Conservation (phyloP, 2,797 vertebrate species). For the Pseudomugil gertrudae region DNA sequence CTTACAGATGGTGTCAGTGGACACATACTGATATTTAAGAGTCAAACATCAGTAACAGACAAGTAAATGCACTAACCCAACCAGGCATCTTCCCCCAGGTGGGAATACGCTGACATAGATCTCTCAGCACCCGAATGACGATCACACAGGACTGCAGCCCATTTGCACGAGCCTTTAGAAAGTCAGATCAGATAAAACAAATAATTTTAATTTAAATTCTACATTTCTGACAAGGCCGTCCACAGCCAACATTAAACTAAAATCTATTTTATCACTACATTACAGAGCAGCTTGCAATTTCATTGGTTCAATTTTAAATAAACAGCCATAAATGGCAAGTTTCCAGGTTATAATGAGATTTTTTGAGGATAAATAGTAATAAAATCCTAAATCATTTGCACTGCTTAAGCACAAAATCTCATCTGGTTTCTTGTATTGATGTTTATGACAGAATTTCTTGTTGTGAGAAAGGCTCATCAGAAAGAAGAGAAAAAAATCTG, state of each 20-base stretch:
- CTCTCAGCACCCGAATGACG: slow-evolving; percentile 85
- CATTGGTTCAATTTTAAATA: background rate
- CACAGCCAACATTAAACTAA: background rate
- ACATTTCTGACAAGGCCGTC: background rate
- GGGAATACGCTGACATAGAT: slow-evolving; percentile 86
- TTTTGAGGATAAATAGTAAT: background rate
- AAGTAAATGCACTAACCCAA: slow-evolving; percentile 79
- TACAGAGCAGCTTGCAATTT: background rate
- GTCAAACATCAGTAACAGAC: background rate
- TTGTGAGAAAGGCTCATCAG: background rate
- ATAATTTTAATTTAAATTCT: background rate
- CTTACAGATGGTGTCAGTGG: background rate
- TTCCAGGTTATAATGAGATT: background rate
- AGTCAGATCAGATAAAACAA: background rate
- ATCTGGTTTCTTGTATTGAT: background rate
- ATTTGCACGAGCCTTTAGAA: slow-evolving; percentile 85
- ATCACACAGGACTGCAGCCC: slow-evolving; percentile 88
- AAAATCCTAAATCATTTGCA: background rate
- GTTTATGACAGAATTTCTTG: background rate
- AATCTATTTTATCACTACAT: background rate
- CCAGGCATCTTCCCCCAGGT: slow-evolving; percentile 86
- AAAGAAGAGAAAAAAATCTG: background rate
- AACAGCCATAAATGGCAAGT: background rate
- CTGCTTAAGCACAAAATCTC: too few species aligned
- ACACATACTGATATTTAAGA: background rate